Percentiles rank a stretch among this genome's conserved stretches.
phyloP scores from a whole-genome alignment of 2,113 vertebrate species.

The Alaudala cheleensis region DNA sequence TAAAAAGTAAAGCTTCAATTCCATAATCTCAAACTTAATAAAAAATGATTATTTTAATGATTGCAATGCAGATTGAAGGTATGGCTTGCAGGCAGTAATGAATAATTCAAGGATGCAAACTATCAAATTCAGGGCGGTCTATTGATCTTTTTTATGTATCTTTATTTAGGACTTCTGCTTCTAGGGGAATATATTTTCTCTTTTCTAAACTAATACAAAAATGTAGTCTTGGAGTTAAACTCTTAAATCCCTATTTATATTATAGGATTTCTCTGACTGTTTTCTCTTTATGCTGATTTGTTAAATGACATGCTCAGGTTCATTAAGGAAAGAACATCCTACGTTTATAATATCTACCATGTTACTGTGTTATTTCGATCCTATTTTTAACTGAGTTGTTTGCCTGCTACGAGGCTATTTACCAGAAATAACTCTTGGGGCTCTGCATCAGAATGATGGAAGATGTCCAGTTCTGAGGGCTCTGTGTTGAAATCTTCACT shows the following conservation, averaged over 20 bases:
- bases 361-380: background rate
- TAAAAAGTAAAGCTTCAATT: background rate
- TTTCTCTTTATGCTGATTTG: background rate
- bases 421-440: background rate
- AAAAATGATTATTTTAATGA: background rate
- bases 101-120: constrained; percentile 2
- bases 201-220: background rate
- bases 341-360: background rate
- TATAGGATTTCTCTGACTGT: background rate
- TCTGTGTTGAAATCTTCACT: background rate
- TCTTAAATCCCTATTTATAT: background rate
- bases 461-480: background rate
- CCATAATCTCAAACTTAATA: background rate
- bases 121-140: background rate
- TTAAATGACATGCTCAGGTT: background rate
- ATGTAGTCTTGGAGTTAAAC: background rate
- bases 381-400: background rate
- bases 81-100: background rate
- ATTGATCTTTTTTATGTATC: background rate
- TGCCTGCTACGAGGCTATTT: background rate
- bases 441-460: background rate
- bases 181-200: background rate
- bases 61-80: background rate
- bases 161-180: constrained; percentile 6
- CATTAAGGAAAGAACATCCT: background rate